Percentiles rank a stretch among this genome's conserved stretches.
These are phyloP conservation scores for Channa argus DNA, from an alignment of 2,113 vertebrate genomes.

Conservation along the genomic window DNA sequence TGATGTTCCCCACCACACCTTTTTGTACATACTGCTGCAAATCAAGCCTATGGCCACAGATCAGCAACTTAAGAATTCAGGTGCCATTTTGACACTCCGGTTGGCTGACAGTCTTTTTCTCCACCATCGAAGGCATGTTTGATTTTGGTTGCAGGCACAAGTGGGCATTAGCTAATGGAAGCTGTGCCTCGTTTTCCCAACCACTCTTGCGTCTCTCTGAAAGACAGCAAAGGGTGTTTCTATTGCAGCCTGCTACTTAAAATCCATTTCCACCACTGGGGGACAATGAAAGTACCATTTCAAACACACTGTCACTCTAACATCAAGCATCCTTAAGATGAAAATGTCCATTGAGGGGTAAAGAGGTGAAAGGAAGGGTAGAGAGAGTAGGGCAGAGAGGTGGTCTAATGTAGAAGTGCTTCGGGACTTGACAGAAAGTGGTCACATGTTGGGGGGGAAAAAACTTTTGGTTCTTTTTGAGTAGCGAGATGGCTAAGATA, in stretches of 20 bases:
- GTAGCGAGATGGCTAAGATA: conserved; percentile 86
- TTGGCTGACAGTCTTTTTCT: conserved; percentile 38
- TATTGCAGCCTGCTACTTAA: conserved; percentile 77
- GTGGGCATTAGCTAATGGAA: conserved; percentile 87
- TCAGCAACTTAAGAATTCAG: conserved; percentile 19
- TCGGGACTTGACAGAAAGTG: conserved; percentile 86
- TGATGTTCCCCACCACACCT: not conserved
- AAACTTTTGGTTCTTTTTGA: conserved; percentile 89
- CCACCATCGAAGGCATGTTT: conserved; percentile 53
- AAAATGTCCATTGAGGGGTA: conserved; percentile 70
- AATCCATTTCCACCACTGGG: conserved; percentile 79
- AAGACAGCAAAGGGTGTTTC: conserved; percentile 65
- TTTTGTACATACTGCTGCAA: conserved; percentile 7
- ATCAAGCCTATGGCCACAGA: conserved; percentile 29
- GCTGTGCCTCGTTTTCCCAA: conserved; percentile 61
- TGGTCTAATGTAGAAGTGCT: conserved; percentile 83
- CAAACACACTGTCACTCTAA: conserved; percentile 59
- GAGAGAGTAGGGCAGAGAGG: conserved; percentile 43
- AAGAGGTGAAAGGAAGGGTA: conserved; percentile 54
- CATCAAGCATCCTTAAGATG: conserved; percentile 81
- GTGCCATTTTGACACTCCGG: conserved; percentile 29
- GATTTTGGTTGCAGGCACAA: conserved; percentile 74
- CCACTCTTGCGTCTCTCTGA: conserved; percentile 64
- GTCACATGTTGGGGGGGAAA: conserved; percentile 75
- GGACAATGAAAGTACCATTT: conserved; percentile 80